phyloP scores from a whole-genome alignment of 1,140 invertebrate genomes.

The Sitophilus oryzae region DNA sequence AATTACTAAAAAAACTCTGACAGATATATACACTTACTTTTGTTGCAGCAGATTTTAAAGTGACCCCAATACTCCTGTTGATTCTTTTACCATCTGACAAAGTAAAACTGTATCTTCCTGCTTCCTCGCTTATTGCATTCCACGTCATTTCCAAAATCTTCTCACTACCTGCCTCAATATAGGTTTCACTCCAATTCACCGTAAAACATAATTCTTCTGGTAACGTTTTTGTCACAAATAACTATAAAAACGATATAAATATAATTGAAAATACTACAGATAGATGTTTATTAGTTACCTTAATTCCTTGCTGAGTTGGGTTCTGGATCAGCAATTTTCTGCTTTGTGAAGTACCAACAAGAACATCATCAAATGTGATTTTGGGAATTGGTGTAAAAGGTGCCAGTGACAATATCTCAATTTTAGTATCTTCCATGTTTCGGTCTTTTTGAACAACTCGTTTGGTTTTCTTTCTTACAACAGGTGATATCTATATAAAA shows the following conservation, averaged over 20 bases:
- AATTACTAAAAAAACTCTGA: no score
- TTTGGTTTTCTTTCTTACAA: constrained; percentile 7
- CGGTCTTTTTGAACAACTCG: not conserved
- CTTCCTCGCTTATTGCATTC: constrained; percentile 52
- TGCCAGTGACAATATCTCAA: constrained; percentile 47
- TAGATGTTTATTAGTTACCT: constrained; percentile 43
- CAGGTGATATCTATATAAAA: constrained; percentile 25
- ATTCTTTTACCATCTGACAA: constrained; percentile 57
- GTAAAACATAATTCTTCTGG: constrained; percentile 52
- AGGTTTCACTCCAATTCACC: constrained; percentile 49
- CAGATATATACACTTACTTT: constrained; percentile 27
- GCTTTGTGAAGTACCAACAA: constrained; percentile 48
- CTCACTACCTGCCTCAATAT: constrained; percentile 46
- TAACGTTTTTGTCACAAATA: constrained; percentile 53
- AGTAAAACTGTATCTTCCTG: constrained; percentile 56
- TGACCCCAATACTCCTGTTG: constrained; percentile 60
- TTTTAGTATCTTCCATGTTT: constrained; percentile 17
- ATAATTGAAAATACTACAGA: constrained; percentile 5
- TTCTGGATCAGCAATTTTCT: constrained; percentile 53
- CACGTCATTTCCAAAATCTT: constrained; percentile 53
- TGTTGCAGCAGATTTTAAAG: constrained; percentile 46
- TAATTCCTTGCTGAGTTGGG: constrained; percentile 49
- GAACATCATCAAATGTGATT: constrained; percentile 58
- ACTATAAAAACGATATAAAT: constrained; percentile 45
- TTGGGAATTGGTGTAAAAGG: constrained; percentile 57